Evolutionary conservation across 2,113 vertebrate genomes (phyloP).

Genomic region (Pachypanchax playfairii): DNA sequence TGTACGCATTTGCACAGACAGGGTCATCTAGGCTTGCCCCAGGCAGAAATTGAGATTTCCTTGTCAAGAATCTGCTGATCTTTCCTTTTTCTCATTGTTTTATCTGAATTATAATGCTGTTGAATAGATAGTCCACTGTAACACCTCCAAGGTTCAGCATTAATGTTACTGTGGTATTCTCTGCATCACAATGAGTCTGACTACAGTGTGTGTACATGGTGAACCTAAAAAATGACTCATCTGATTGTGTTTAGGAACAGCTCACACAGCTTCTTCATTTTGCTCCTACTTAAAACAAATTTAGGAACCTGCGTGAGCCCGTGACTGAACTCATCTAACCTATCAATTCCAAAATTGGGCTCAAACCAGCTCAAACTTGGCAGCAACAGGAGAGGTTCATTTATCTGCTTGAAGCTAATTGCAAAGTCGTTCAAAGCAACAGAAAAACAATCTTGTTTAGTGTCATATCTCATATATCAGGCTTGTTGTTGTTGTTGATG

Average conservation of each 20-base stretch:
- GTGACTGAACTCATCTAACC: slow-evolving; percentile 6
- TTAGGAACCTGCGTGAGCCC: background rate
- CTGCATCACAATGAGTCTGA: background rate
- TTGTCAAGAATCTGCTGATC: slow-evolving; percentile 23
- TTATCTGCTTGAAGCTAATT: slow-evolving; percentile 10
- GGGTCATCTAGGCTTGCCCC: slow-evolving; percentile 31
- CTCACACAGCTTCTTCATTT: background rate
- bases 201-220: background rate
- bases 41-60: slow-evolving; percentile 34
- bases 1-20: background rate
- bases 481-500: background rate
- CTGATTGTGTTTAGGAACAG: background rate
- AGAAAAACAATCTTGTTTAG: background rate
- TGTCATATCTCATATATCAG: background rate
- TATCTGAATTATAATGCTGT: background rate
- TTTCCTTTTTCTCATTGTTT: slow-evolving; percentile 6
- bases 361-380: background rate
- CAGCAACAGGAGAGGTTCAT: slow-evolving; percentile 12
- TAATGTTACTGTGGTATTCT: background rate
- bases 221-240: background rate
- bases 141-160: background rate
- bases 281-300: background rate
- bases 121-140: background rate
- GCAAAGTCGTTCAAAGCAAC: slow-evolving; percentile 7
- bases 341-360: background rate